phyloP scores from a whole-genome alignment of 2,888 invertebrate species.

The Rugalucina vietnamica region DNA sequence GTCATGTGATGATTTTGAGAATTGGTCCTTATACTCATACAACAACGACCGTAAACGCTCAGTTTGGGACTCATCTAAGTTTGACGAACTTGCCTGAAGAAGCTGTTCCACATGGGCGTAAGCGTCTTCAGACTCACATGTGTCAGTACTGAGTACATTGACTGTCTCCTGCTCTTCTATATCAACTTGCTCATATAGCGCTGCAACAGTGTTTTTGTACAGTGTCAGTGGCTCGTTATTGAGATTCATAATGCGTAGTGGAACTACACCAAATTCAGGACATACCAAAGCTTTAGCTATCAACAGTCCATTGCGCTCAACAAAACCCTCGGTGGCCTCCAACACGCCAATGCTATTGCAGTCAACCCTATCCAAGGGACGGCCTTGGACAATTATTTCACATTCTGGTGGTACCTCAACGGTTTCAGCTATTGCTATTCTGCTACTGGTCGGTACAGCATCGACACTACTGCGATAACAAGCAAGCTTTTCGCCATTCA shows the following conservation, averaged over 20 bases:
- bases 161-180: neutral
- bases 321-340: conserved; percentile 12
- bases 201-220: conserved; percentile 34
- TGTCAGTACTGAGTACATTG: neutral
- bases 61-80: conserved; percentile 8
- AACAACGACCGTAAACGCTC: conserved; percentile 1
- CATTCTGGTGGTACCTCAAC: too few relatives aligned
- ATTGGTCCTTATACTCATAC: conserved; percentile 21
- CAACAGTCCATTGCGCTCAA: conserved; percentile 14
- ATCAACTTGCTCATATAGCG: too few relatives aligned
- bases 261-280: conserved; percentile 13
- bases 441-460: too few relatives aligned
- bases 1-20: conserved; percentile 28
- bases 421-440: too few relatives aligned
- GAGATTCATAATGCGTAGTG: conserved; percentile 32
- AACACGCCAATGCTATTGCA: neutral
- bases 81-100: neutral
- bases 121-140: neutral
- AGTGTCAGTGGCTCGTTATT: conserved; percentile 1
- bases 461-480: too few relatives aligned
- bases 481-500: too few relatives aligned
- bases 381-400: too few relatives aligned
- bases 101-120: neutral
- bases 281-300: conserved; percentile 30
- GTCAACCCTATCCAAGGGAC: neutral